phyloP scores from a whole-genome alignment of 2,797 vertebrate genomes.

The Muraenolepis orangiensis region DNA sequence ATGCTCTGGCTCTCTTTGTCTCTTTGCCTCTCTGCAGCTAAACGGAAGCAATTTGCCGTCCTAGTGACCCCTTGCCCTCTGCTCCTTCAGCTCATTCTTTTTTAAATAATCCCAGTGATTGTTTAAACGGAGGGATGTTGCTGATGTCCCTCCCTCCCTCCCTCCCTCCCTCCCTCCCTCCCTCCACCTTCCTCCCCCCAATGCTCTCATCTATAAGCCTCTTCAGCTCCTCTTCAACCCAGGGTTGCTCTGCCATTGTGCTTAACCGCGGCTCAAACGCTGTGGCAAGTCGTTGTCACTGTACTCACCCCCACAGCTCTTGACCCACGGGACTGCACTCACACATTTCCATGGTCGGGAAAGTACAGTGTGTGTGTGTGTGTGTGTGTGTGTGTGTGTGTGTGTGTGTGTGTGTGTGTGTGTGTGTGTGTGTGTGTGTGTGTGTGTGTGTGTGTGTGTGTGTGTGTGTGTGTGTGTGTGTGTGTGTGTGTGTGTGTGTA shows the following conservation, averaged over 20 bases:
- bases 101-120: conserved; percentile 64
- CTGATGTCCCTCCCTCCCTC: conserved; percentile 18
- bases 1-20: conserved; percentile 38
- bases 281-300: conserved; percentile 44
- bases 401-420: too few species aligned
- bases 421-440: too few species aligned
- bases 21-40: conserved; percentile 56
- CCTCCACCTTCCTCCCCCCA: not conserved
- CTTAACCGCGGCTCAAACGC: conserved; percentile 18
- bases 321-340: conserved; percentile 25
- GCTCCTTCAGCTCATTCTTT: conserved; percentile 42
- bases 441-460: not conserved
- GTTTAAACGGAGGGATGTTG: conserved; percentile 59
- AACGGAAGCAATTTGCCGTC: conserved; percentile 61
- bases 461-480: not conserved
- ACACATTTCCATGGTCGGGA: conserved; percentile 24
- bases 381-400: too few species aligned
- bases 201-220: conserved; percentile 51
- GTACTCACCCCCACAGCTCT: conserved; percentile 36
- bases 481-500: too few species aligned
- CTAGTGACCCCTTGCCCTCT: conserved; percentile 52
- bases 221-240: conserved; percentile 55
- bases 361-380: conserved; percentile 4
- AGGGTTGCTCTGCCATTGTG: conserved; percentile 23
- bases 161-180: too few species aligned